Percentiles rank a stretch among this genome's conserved stretches.
phyloP scores from a whole-genome alignment of 2,113 vertebrate species.

The Nanorana parkeri region DNA sequence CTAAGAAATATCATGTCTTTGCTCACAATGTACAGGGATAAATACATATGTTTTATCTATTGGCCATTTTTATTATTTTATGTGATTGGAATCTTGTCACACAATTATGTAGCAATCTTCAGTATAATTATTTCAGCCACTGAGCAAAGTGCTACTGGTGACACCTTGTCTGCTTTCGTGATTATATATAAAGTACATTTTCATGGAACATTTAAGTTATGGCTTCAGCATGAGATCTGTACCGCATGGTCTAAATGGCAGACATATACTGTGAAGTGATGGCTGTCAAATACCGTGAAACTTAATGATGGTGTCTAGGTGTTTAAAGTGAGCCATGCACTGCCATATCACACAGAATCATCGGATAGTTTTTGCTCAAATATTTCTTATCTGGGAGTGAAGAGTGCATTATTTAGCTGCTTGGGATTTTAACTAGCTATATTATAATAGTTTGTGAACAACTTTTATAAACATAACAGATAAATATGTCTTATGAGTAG shows the following conservation, averaged over 20 bases:
- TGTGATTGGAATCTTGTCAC: no score
- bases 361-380: not conserved
- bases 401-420: no score
- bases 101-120: no score
- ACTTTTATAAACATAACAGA: not conserved
- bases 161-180: not conserved
- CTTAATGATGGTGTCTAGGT: not conserved
- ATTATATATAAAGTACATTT: not conserved
- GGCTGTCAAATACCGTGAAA: no score
- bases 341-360: not conserved
- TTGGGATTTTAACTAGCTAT: not conserved
- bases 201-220: conserved; percentile 2
- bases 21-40: no score
- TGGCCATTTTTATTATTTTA: no score
- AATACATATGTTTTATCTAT: no score
- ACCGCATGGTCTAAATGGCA: not conserved
- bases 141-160: not conserved
- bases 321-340: not conserved
- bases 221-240: no score
- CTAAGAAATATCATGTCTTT: no score
- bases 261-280: no score
- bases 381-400: not conserved
- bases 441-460: not conserved
- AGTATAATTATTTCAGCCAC: no score
- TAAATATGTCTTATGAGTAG: not conserved